phyloP scores from a whole-genome alignment of 2,888 invertebrate species.

The Aphodius granarius region DNA sequence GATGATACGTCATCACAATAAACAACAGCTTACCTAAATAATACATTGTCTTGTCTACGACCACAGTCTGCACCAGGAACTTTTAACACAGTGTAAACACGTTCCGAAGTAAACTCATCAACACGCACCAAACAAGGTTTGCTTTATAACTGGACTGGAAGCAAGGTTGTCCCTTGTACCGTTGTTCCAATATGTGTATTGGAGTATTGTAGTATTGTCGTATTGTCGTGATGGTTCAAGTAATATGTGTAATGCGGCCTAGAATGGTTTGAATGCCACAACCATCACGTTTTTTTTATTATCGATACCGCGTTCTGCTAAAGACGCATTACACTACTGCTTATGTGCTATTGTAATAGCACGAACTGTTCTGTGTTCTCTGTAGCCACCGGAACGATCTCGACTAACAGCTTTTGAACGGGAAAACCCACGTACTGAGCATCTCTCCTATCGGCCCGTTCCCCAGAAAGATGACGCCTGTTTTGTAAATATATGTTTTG shows the following conservation, averaged over 20 bases:
- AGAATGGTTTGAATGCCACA: not conserved
- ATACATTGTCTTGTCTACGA: not conserved
- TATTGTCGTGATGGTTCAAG: not conserved
- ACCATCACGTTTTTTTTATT: not conserved
- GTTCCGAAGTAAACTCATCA: not conserved
- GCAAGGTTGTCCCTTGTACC: not conserved
- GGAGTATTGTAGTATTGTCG: too few relatives aligned
- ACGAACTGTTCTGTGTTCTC: not conserved
- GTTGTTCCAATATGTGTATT: not conserved
- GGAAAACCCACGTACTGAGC: not conserved
- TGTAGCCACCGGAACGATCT: not conserved
- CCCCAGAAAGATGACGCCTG: not conserved
- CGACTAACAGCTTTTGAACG: not conserved
- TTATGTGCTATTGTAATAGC: not conserved
- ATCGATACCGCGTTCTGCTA: not conserved
- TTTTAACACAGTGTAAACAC: not conserved
- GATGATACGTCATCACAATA: not conserved
- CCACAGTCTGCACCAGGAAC: not conserved
- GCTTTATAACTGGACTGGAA: not conserved
- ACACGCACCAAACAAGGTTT: not conserved
- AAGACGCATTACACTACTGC: not conserved
- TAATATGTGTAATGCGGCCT: not conserved
- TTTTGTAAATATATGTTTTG: not conserved
- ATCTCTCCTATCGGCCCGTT: not conserved
- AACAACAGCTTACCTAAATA: not conserved